Percentiles rank a stretch among this genome's conserved stretches.
Evolutionary conservation across 2,888 invertebrate genomes (phyloP).

Genomic region (Mythimna vitellina): DNA sequence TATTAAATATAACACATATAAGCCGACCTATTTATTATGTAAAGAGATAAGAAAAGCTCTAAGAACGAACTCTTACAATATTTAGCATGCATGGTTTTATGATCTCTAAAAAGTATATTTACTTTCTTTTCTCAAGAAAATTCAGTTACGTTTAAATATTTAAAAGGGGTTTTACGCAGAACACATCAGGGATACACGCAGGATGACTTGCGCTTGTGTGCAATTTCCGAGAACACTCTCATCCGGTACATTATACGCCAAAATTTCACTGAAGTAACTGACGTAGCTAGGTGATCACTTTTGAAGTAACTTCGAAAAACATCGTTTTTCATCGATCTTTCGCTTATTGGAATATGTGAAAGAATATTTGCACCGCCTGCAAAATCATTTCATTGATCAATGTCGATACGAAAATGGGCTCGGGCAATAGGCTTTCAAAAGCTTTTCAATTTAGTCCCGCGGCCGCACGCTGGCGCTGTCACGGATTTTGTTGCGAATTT

Average conservation of each 20-base stretch:
- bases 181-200: slow-evolving; percentile 55
- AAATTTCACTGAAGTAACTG: slow-evolving; percentile 37
- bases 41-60: slow-evolving; percentile 45
- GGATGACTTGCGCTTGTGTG: slow-evolving; percentile 63
- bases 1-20: slow-evolving; percentile 9
- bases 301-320: slow-evolving; percentile 41
- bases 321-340: slow-evolving; percentile 38
- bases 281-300: slow-evolving; percentile 44
- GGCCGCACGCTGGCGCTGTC: slow-evolving; percentile 62
- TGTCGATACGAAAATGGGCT: slow-evolving; percentile 70
- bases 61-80: slow-evolving; percentile 65
- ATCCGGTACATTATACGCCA: slow-evolving; percentile 18
- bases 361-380: slow-evolving; percentile 72
- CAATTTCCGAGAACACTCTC: slow-evolving; percentile 56
- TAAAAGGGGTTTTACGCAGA: slow-evolving; percentile 66
- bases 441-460: slow-evolving; percentile 73
- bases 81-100: slow-evolving; percentile 75
- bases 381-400: slow-evolving; percentile 75
- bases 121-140: slow-evolving; percentile 69
- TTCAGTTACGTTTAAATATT: slow-evolving; percentile 74
- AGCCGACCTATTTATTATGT: slow-evolving; percentile 21
- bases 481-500: slow-evolving; percentile 61
- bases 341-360: slow-evolving; percentile 56
- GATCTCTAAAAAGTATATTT: slow-evolving; percentile 75
- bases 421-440: slow-evolving; percentile 71